Base-by-base conservation (phyloP, 2,888 invertebrate genomes). In the Hoplodrina blanda region DNA sequence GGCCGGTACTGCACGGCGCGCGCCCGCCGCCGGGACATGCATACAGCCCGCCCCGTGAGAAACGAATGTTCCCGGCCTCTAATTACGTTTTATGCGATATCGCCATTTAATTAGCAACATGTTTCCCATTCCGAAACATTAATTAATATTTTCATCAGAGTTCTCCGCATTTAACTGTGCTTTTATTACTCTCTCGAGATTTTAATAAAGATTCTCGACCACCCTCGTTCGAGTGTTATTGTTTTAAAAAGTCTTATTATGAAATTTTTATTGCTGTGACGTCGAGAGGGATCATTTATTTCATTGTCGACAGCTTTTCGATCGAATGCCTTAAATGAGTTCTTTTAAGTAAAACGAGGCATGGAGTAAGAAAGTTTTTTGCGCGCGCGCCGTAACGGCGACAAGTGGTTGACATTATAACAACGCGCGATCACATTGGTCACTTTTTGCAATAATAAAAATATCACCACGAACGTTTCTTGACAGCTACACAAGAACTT, bases 101-200 rank as follows among this genome's bases (percentile, higher is more conserved):
- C 94, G 95, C 93, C 95, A 94, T 95, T 95, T 95, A 95, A 95
- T 95, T 95, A 95, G 95, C 95, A 94, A 95, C 94, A 94, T 94
- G 95, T 95, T 95, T 94, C 92, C 93, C 94, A 95, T 95, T 95
- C 93, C 93, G 91, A 93, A 94, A 95, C 95, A 94, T 95, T 95
- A 95, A 95, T 95, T 95, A 95, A 95, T 95, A 95, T 95, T 95
- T 95, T 95, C 95, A 95, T 94, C 94, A 93, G 94, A 93, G 92
- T 93, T 94, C 93, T 90, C 93, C 92, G 92, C 94, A 93, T 95
- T 94, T 94, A 94, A 95, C 93, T 94, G 95, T 95, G 93, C 93
- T 94, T 95, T 95, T 95, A 95, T 95, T 94, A 91, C 92, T 92
- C 93, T 92, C 91, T 93, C 91, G 93, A 94, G 94, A 95, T 95